phyloP scores from a whole-genome alignment of 2,113 vertebrate species.

The Microcebus lehilahytsara region DNA sequence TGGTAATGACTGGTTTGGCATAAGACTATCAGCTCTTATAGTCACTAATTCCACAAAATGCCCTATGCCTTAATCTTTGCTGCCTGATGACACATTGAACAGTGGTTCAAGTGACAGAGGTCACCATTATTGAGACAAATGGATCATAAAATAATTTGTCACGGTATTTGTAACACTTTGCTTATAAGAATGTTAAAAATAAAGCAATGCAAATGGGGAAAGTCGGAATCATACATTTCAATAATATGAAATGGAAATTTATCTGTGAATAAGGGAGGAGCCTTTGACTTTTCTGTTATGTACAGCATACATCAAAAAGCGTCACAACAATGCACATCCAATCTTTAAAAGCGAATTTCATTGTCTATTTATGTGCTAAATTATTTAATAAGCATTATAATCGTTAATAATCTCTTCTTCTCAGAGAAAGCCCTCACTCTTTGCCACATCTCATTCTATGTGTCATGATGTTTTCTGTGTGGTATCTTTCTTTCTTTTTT shows the following conservation, averaged over 20 bases:
- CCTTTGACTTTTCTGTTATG: not conserved
- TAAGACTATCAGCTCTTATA: constrained; percentile 55
- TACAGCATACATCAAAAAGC: not conserved
- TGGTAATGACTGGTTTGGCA: constrained; percentile 66
- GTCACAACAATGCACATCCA: not conserved
- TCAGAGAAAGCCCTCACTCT: not conserved
- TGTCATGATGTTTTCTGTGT: not conserved
- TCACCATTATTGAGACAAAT: constrained; percentile 62
- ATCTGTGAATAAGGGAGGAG: not conserved
- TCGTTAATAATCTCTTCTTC: not conserved
- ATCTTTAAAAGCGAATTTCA: not conserved
- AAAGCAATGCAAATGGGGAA: not conserved
- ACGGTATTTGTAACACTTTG: constrained; percentile 48
- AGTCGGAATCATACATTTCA: constrained; percentile 10
- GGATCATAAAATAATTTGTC: constrained; percentile 57
- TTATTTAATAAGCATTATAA: not conserved
- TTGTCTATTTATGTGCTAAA: not conserved
- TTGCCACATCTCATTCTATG: not conserved
- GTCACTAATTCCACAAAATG: constrained; percentile 59
- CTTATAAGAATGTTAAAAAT: constrained; percentile 61
- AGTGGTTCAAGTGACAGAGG: constrained; percentile 67
- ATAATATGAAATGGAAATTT: constrained; percentile 42
- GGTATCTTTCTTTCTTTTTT: not conserved
- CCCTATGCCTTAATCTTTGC: constrained; percentile 60
- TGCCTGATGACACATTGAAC: constrained; percentile 16